Base-by-base conservation (phyloP, 2,797 vertebrate species). In the Typhlichthys eigenmanni region DNA sequence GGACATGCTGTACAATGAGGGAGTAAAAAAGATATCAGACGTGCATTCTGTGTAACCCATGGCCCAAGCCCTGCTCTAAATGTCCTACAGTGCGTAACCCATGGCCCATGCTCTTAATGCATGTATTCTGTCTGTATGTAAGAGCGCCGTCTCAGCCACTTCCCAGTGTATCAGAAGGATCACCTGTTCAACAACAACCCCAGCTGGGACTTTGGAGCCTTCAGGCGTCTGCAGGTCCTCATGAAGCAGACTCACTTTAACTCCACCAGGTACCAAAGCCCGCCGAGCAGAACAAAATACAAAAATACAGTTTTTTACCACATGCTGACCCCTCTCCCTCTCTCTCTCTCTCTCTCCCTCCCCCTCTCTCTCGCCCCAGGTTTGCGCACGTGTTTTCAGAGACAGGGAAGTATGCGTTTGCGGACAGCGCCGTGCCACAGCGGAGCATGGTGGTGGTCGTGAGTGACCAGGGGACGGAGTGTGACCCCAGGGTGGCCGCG, bases 101-200 rank as follows among this genome's bases (percentile, higher is more conserved):
- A 19, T 19, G 19, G 19, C 19, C 19, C 19, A 19, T 17, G 17
- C 17, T 17, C 19, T 19, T 19, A 19, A 19, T 19, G 19, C 2
- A 38, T 62, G 72, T 49, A 1, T 62, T 60, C 47, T 58, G 0
- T 66, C 59, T 29, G 43, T 19, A 19, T 19, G 19, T 7, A 60
- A 98, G 96, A 93, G 55, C 94, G 93, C 45, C 80, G 54, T 9
- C 84, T 88, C 68, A 97, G 96, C 76, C 95, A 98, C 70, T 98
- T 96, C 63, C 96, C 96, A 0, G 81, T 96, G 5, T 99, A 98
- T 77, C 93, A 95, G 87, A 96, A 95, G 81, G 90, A 96, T 74
- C 96, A 98, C 68, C 90, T 98, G 12, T 96, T 95, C 62, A 97
- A 95, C 80, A 97, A 88, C 82, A 96, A 98, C 74, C 93, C 95